Evolutionary conservation across 1,140 invertebrate genomes (phyloP).

Genomic region (Bactericera cockerelli): DNA sequence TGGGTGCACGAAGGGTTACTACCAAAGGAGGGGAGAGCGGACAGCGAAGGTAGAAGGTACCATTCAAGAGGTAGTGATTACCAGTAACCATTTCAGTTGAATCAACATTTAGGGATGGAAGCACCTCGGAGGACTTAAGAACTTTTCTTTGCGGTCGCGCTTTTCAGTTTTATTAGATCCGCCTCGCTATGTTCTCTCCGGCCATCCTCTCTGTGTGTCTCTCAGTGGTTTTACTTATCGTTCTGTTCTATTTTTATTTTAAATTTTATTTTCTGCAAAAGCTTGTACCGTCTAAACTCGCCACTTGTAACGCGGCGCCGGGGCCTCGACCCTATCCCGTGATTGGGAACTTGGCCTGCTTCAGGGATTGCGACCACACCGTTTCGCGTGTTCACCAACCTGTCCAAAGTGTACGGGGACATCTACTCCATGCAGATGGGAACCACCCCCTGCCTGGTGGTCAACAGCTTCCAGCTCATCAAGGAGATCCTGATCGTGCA

Average conservation of each 20-base stretch:
- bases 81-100: no score
- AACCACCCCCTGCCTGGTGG: slow-evolving; percentile 49
- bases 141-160: no score
- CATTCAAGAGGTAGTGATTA: no score
- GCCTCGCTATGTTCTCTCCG: no score
- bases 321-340: slow-evolving; percentile 51
- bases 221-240: background rate
- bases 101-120: no score
- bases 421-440: slow-evolving; percentile 59
- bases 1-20: no score
- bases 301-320: slow-evolving; percentile 27
- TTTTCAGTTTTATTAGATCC: no score
- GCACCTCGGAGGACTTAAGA: no score
- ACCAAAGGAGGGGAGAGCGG: no score
- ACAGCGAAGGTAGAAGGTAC: no score
- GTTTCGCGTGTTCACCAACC: slow-evolving; percentile 50
- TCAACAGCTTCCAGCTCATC: slow-evolving; percentile 55
- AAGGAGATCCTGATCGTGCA: slow-evolving; percentile 65
- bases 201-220: background rate
- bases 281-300: background rate
- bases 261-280: slow-evolving; percentile 5
- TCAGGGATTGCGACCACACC: slow-evolving; percentile 47
- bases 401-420: slow-evolving; percentile 54
- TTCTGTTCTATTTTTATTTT: background rate
- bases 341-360: slow-evolving; percentile 50